phyloP scores from a whole-genome alignment of 2,888 invertebrate genomes.

The Drosophila anomalata region DNA sequence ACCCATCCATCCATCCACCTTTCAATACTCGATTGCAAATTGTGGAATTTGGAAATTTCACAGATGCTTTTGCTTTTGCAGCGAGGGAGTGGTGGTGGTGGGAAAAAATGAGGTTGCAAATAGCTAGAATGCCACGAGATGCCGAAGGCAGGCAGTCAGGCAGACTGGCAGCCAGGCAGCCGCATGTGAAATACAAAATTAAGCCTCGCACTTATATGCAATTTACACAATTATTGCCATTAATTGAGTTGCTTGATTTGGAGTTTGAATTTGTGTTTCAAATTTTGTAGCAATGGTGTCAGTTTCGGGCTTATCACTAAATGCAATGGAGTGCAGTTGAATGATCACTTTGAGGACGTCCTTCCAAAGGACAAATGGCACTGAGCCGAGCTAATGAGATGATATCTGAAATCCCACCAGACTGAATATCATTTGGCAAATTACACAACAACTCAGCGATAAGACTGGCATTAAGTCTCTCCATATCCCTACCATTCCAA shows the following conservation, averaged over 20 bases:
- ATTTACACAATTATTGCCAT: constrained; percentile 69
- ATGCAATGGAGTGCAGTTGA: constrained; percentile 43
- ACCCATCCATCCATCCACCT: neutral
- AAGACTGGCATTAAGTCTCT: constrained; percentile 14
- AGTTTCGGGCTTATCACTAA: constrained; percentile 20
- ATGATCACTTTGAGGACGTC: constrained; percentile 37
- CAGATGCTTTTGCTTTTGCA: neutral
- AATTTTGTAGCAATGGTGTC: neutral
- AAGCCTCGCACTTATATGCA: constrained; percentile 67
- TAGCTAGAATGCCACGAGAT: neutral
- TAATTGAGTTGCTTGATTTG: constrained; percentile 61
- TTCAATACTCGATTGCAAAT: neutral
- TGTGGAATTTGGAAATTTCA: neutral
- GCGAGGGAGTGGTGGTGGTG: neutral
- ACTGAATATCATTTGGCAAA: constrained; percentile 36
- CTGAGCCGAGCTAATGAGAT: constrained; percentile 54
- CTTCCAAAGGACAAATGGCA: neutral
- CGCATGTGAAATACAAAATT: constrained; percentile 59
- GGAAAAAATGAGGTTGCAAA: neutral
- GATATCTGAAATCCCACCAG: constrained; percentile 36
- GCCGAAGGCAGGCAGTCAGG: constrained; percentile 1
- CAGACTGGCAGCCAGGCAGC: neutral
- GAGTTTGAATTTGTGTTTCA: neutral
- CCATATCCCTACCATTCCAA: constrained; percentile 62
- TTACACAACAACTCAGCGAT: constrained; percentile 14